Base-by-base conservation (phyloP, 2,797 vertebrate species). In the Taenioides sp. region DNA sequence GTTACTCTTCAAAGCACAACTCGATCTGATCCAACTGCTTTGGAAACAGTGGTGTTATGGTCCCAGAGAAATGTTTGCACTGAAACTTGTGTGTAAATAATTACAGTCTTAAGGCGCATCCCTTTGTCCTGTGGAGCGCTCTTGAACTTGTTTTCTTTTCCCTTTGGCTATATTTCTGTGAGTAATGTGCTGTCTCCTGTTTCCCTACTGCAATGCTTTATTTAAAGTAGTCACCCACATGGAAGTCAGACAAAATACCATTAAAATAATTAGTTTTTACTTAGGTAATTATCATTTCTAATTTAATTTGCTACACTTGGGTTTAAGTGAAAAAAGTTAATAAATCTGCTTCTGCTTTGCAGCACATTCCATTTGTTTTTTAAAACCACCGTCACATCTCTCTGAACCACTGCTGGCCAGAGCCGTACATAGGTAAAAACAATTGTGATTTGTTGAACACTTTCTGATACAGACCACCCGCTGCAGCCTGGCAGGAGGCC, bases 71-170 rank as follows among this genome's bases (percentile, higher is more conserved):
- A 86, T 85, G 88, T 84, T 80, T 37, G 80, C 83, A 88, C 83
- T 89, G 86, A 84, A 82, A 74, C 72, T 73, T 80, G 79, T 74
- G 64, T 84, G 77, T 84, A 64, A 87, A 74, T 93, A 92, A 93
- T 91, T 92, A 91, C 92, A 75, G 85, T 87, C 79, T 92, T 89
- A 77, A 83, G 74, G 78, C 20, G 64, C 83, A 87, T 90, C 89
- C 84, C 81, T 84, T 80, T 81, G 91, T 92, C 88, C 86, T 85
- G 77, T 88, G 79, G 82, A 89, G 87, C 76, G 81, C 75, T 82
- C 76, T 80, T 60, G 84, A 88, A 86, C 84, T 88, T 83, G 76
- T 86, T 87, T 37, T 72, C 80, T 89, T 69, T 83, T 77, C 75
- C 85, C 84, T 40, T 17, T 80, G 85, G 82, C 81, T 84, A 54